Base-by-base conservation (phyloP, 2,113 vertebrate genomes). In the Cricetomys ansorgei region DNA sequence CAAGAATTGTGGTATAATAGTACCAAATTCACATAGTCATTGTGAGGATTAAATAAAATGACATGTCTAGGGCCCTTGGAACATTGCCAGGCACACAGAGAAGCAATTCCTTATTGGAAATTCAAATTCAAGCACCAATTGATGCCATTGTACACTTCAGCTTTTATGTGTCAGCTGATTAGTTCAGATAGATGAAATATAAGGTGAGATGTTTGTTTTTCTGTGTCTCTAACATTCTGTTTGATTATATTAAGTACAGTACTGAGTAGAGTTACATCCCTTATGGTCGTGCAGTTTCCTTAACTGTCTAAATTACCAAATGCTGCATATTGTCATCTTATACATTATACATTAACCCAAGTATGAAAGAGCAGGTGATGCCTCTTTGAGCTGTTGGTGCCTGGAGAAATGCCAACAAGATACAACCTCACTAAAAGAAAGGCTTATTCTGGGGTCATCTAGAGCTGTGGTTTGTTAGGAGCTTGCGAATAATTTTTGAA, bases 401-500 rank as follows among this genome's bases (percentile, higher is more conserved):
- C 8, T 13, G 17, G 40, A n/a, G n/a, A n/a, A n/a, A n/a, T n/a
- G n/a, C n/a, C n/a, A n/a, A n/a, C n/a, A n/a, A n/a, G n/a, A n/a
- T n/a, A n/a, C n/a, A n/a, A n/a, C n/a, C n/a, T n/a, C n/a, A n/a
- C n/a, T n/a, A n/a, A n/a, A n/a, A n/a, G n/a, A n/a, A n/a, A n/a
- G n/a, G n/a, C n/a, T n/a, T n/a, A n/a, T n/a, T n/a, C n/a, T n/a
- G n/a, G 7, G 5, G 3, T 75, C 57, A 50, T 59, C 70, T 62
- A 77, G 92, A 80, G 72, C 37, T 79, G 31, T 72, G 89, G 3
- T 64, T 81, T 64, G 83, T 91, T 73, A 95, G 92, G 48, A 94
- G 5, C 80, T 94, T 27, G 50, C 48, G 50, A 92, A 55, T 89
- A 31, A 70, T 80, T 95, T 96, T 87, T 91, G 70, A 95, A 96